Evolutionary conservation across 1,140 invertebrate genomes (phyloP).

Genomic region (Aleiodes sp.): DNA sequence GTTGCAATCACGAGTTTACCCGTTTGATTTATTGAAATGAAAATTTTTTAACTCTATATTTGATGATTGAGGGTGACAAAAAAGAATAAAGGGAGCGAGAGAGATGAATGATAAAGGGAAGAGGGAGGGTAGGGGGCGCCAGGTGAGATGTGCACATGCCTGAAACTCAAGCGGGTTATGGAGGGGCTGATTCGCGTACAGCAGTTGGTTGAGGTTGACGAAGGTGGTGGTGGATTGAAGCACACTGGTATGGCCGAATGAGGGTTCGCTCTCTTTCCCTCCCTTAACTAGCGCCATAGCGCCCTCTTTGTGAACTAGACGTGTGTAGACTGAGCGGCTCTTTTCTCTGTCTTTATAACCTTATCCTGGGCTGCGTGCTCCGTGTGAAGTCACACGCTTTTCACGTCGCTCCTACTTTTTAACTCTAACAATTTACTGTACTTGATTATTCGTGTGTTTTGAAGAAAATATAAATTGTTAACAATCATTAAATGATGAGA

Average conservation of each 20-base stretch:
- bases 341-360: constrained; percentile 33
- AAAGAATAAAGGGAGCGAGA: background rate
- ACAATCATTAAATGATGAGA: background rate
- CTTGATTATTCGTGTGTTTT: constrained; percentile 1
- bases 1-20: background rate
- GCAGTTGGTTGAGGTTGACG: background rate
- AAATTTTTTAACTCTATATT: constrained; percentile 6
- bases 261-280: constrained; percentile 24
- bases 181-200: constrained; percentile 23
- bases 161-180: background rate
- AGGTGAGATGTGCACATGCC: background rate
- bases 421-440: background rate
- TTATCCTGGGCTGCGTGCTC: constrained; percentile 37
- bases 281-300: constrained; percentile 28
- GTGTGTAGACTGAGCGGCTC: background rate
- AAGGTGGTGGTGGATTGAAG: constrained; percentile 10
- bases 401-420: constrained; percentile 24
- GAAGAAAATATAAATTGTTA: no score
- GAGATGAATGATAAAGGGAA: background rate
- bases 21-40: constrained; percentile 4
- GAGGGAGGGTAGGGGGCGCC: background rate
- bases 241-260: constrained; percentile 1
- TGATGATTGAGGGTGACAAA: background rate
- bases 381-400: constrained; percentile 38
- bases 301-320: constrained; percentile 27